A percentile compares a stretch with the other conserved stretches of the same genome.
Evolutionary conservation across 2,113 vertebrate genomes (phyloP).

Genomic region (Nothobranchius kuhntae): DNA sequence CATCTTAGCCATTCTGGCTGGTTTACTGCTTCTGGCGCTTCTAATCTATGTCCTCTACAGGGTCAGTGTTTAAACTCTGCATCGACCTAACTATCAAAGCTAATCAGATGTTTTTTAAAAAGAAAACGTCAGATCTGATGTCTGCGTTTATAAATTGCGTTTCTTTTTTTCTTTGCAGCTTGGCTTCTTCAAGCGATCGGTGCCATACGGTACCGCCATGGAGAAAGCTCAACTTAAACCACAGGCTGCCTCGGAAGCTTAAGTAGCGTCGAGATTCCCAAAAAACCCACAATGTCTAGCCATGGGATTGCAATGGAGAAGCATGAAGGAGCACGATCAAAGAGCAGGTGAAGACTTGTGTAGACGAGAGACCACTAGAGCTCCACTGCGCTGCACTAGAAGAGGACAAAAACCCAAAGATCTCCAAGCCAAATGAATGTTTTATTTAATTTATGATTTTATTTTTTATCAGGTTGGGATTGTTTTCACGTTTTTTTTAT

Average conservation of each 20-base stretch:
- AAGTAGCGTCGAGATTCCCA: constrained; percentile 37
- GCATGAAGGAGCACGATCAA: constrained; percentile 41
- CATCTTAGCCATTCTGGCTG: constrained; percentile 88
- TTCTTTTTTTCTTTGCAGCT: constrained; percentile 71
- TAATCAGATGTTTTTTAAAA: not conserved
- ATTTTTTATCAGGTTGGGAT: constrained; percentile 59
- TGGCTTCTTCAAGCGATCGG: constrained; percentile 92
- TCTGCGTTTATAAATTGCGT: not conserved
- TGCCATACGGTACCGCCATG: constrained; percentile 92
- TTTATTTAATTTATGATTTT: constrained; percentile 61
- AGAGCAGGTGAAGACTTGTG: constrained; percentile 53
- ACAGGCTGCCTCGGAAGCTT: constrained; percentile 92
- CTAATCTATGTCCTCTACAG: constrained; percentile 93
- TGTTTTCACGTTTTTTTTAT: constrained; percentile 39
- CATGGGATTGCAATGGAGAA: constrained; percentile 67
- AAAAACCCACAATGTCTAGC: constrained; percentile 53
- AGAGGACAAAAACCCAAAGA: constrained; percentile 62
- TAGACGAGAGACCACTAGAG: constrained; percentile 79
- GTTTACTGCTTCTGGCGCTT: constrained; percentile 87
- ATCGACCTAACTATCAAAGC: not conserved
- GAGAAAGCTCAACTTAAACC: constrained; percentile 96
- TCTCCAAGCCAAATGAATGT: constrained; percentile 83
- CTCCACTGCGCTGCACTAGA: constrained; percentile 81
- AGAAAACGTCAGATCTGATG: not conserved
- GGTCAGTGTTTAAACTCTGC: constrained; percentile 70